A percentile compares a stretch with the other conserved stretches of the same genome.
These are phyloP conservation scores for Littorina saxatilis DNA, from an alignment of 1,140 invertebrate genomes.

Conservation along the genomic window DNA sequence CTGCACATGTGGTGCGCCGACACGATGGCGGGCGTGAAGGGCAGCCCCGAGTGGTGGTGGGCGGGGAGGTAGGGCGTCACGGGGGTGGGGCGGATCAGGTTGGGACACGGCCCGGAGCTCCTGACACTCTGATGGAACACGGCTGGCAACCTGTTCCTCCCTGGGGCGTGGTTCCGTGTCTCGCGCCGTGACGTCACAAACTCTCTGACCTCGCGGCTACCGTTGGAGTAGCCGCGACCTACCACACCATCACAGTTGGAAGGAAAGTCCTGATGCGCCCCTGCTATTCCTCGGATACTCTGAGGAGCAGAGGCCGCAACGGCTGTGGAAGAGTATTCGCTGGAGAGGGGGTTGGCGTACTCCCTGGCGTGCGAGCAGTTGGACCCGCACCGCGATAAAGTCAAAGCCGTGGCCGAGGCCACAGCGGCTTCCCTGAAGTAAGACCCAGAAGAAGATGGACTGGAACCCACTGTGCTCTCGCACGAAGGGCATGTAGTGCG, in stretches of 20 bases:
- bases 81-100: background rate
- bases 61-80: background rate
- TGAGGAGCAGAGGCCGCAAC: background rate
- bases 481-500: constrained; percentile 58
- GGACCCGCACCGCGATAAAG: background rate
- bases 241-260: no score
- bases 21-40: background rate
- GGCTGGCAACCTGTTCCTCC: background rate
- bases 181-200: constrained; percentile 8
- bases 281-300: no score
- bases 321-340: background rate
- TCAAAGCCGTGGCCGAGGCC: background rate
- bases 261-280: no score
- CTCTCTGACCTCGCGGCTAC: background rate
- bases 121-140: background rate
- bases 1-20: background rate
- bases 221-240: no score
- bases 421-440: background rate
- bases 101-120: background rate
- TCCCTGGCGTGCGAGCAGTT: background rate
- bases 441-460: background rate
- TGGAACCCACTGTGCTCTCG: constrained; percentile 44
- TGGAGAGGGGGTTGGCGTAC: background rate
- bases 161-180: background rate
- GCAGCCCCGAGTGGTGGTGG: constrained; percentile 11